A percentile compares a stretch with the other conserved stretches of the same genome.
These are phyloP conservation scores for Albula glossodonta DNA, from an alignment of 2,113 vertebrate species.

Conservation along the genomic window DNA sequence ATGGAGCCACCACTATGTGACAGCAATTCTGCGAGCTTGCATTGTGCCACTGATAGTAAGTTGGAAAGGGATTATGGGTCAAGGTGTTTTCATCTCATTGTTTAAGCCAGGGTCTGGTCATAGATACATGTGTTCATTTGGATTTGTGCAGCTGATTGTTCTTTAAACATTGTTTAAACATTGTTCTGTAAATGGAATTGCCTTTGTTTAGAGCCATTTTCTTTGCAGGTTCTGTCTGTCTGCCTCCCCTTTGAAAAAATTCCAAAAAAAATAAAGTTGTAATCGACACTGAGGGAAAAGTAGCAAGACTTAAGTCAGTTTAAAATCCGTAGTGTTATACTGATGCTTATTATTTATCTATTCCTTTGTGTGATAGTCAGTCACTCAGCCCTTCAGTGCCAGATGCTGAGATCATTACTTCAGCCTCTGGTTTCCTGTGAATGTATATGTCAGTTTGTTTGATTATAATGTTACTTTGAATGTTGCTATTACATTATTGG, in stretches of 20 bases:
- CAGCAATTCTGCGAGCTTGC: neutral
- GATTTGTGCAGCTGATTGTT: neutral
- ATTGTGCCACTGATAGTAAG: neutral
- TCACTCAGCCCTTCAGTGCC: neutral
- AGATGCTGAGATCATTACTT: neutral
- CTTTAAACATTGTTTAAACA: neutral
- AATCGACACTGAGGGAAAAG: neutral
- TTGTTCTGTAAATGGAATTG: neutral
- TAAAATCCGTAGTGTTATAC: conserved; percentile 14
- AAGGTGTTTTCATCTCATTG: neutral
- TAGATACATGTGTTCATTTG: neutral
- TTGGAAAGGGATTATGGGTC: neutral
- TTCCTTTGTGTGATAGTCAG: neutral
- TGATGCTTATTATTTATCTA: neutral
- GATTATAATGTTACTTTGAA: neutral
- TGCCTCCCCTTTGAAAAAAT: neutral
- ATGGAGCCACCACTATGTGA: neutral
- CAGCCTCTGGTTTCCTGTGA: neutral
- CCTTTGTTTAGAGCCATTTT: neutral
- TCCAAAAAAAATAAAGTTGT: neutral
- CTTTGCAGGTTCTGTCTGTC: neutral
- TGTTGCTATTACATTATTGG: conserved; percentile 8
- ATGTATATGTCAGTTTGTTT: neutral
- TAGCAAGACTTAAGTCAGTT: neutral
- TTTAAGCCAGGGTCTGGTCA: neutral